phyloP scores from a whole-genome alignment of 2,888 invertebrate genomes.

The Lamellibrachia satsuma region DNA sequence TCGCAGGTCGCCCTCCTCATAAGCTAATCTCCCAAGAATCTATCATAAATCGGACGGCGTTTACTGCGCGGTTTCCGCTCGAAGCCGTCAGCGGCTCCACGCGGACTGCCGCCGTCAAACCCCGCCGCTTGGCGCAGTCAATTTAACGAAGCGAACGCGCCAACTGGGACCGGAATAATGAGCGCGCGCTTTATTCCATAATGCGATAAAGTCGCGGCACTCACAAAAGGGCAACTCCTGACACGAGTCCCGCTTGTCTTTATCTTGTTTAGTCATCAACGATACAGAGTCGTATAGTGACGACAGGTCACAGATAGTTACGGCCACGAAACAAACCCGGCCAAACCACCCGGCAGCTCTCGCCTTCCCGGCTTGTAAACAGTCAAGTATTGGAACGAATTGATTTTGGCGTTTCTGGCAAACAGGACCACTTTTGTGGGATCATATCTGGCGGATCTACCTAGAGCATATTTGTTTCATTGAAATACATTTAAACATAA shows the following conservation, averaged over 20 bases:
- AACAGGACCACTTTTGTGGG: no score
- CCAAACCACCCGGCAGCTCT: background rate
- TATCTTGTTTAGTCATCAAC: slow-evolving; percentile 17
- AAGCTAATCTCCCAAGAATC: background rate
- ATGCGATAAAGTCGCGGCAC: slow-evolving; percentile 4
- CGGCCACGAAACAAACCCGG: background rate
- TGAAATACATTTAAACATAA: no score
- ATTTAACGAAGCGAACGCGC: background rate
- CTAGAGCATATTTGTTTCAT: no score
- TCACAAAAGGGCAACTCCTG: slow-evolving; percentile 5
- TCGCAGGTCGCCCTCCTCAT: background rate
- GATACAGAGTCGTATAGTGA: background rate
- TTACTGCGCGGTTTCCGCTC: slow-evolving; percentile 13
- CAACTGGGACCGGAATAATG: background rate
- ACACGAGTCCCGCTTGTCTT: background rate
- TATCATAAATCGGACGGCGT: slow-evolving; percentile 1
- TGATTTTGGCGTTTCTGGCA: no score
- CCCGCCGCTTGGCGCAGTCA: background rate
- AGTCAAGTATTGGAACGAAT: background rate
- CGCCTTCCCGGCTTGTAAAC: background rate
- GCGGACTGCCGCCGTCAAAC: background rate
- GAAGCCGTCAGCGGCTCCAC: background rate
- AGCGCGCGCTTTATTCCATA: slow-evolving; percentile 5
- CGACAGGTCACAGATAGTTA: background rate
- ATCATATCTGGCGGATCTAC: no score